Evolutionary conservation across 64 coral and sea anemone genomes (phyloP).

Genomic region (Actinia tenebrosa): DNA sequence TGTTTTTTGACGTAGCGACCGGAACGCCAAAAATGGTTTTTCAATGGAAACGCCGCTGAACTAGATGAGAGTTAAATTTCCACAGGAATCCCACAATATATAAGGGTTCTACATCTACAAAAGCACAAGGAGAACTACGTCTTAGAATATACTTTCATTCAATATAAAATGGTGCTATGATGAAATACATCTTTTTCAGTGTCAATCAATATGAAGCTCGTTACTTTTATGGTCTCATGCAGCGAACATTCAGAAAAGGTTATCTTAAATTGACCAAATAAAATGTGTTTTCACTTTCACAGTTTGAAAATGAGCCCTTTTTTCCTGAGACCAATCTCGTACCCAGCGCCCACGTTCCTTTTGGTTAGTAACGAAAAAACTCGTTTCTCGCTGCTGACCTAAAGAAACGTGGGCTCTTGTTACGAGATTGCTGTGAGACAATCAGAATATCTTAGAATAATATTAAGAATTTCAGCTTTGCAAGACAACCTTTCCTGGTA

Average conservation of each 20-base stretch:
- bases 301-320: too few relatives aligned
- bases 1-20: neutral
- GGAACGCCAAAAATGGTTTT: neutral
- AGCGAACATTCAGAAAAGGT: neutral
- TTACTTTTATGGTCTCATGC: neutral
- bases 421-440: too few relatives aligned
- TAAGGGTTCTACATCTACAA: neutral
- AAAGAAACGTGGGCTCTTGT: too few relatives aligned
- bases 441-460: too few relatives aligned
- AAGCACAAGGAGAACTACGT: neutral
- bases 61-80: neutral
- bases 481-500: too few relatives aligned
- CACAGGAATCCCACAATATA: neutral
- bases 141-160: neutral
- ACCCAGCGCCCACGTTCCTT: too few relatives aligned
- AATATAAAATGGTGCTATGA: constrained; percentile 3
- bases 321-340: too few relatives aligned
- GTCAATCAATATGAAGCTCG: neutral
- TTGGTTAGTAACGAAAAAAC: too few relatives aligned
- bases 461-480: too few relatives aligned
- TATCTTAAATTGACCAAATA: neutral
- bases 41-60: neutral
- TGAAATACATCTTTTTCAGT: neutral
- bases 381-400: too few relatives aligned
- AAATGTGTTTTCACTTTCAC: too few relatives aligned